These are phyloP conservation scores for Latrodectus hesperus DNA, from an alignment of 2,888 invertebrate species.

Conservation along the genomic window DNA sequence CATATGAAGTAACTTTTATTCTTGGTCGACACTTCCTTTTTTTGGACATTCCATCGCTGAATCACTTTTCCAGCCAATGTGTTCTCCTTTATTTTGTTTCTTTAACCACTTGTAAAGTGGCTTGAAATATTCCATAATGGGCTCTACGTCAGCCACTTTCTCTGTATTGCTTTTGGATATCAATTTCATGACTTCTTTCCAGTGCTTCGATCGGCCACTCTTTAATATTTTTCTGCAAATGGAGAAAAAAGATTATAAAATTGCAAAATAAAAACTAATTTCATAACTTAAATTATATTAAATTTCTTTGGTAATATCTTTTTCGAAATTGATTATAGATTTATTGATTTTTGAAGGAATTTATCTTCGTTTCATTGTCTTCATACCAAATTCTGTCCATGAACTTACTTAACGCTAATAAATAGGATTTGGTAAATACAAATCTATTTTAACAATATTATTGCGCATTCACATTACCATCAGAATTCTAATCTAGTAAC, in stretches of 20 bases:
- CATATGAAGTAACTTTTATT: neutral
- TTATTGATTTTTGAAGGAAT: too few relatives aligned
- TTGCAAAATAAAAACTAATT: too few relatives aligned
- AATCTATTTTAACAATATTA: too few relatives aligned
- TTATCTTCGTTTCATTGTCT: too few relatives aligned
- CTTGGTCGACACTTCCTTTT: neutral
- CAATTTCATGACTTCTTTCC: neutral
- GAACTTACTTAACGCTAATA: too few relatives aligned
- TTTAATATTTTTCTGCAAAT: slow-evolving; percentile 2
- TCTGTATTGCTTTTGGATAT: slow-evolving; percentile 71
- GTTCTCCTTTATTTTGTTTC: slow-evolving; percentile 87
- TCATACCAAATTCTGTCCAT: too few relatives aligned
- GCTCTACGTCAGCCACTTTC: slow-evolving; percentile 85
- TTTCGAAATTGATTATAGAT: too few relatives aligned
- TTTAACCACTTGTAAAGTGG: slow-evolving; percentile 91
- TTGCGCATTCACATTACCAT: too few relatives aligned
- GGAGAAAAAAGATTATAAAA: neutral
- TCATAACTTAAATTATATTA: too few relatives aligned
- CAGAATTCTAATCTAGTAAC: too few relatives aligned
- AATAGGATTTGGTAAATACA: too few relatives aligned
- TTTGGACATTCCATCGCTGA: slow-evolving; percentile 33
- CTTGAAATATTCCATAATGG: slow-evolving; percentile 90
- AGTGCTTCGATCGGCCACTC: neutral
- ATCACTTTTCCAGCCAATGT: slow-evolving; percentile 84
- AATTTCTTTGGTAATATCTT: too few relatives aligned